Conservation (phyloP, 1,140 invertebrate species). For the Ctenoplectra terminalis region DNA sequence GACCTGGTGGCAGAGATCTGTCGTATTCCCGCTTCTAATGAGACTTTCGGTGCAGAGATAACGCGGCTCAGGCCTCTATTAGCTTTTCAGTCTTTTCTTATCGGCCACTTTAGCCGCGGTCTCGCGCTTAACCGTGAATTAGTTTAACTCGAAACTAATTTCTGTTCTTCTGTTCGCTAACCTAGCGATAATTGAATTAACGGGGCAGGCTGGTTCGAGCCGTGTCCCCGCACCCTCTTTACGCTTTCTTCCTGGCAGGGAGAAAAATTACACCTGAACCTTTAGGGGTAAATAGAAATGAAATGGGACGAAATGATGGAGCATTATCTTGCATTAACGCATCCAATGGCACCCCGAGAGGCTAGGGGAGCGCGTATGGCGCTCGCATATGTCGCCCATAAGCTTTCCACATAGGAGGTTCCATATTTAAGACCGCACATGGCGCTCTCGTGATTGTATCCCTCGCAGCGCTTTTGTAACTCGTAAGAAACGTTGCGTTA, state of each 20-base stretch:
- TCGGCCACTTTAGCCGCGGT: neutral
- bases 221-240: neutral
- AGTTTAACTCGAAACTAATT: conserved; percentile 55
- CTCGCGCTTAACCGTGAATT: conserved; percentile 54
- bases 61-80: conserved; percentile 2
- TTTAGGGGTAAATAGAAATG: conserved; percentile 37
- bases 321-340: conserved; percentile 63
- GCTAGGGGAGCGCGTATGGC: conserved; percentile 21
- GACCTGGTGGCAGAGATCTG: conserved; percentile 17
- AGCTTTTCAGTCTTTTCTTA: conserved; percentile 60
- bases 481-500: neutral
- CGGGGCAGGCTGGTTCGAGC: neutral
- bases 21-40: conserved; percentile 46
- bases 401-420: conserved; percentile 56
- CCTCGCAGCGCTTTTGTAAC: conserved; percentile 5
- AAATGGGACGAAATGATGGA: conserved; percentile 48
- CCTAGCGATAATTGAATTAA: conserved; percentile 62
- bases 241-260: neutral
- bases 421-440: conserved; percentile 60
- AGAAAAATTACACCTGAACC: conserved; percentile 58
- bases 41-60: conserved; percentile 53
- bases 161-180: conserved; percentile 30
- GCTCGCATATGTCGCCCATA: conserved; percentile 61
- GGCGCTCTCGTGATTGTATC: conserved; percentile 42
- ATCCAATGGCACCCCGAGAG: conserved; percentile 37